phyloP scores from a whole-genome alignment of 2,797 vertebrate species.

The Adrianichthys oophorus region DNA sequence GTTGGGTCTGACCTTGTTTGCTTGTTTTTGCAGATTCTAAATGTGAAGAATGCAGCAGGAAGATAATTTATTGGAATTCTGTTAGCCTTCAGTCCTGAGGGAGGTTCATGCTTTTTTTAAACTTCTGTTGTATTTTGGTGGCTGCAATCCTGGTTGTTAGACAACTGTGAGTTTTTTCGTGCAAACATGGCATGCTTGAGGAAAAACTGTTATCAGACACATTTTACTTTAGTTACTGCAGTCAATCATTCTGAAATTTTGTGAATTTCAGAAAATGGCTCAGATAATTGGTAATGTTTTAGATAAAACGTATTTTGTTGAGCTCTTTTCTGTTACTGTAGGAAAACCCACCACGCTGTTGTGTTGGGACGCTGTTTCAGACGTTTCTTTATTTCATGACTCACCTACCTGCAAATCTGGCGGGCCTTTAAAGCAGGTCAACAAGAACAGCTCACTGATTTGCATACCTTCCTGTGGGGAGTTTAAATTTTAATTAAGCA shows the following conservation, averaged over 20 bases:
- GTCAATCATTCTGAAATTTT: no score
- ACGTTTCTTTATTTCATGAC: constrained; percentile 10
- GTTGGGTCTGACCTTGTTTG: not conserved
- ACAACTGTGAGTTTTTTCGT: no score
- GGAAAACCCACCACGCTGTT: not conserved
- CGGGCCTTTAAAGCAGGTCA: not conserved
- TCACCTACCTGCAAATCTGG: constrained; percentile 6
- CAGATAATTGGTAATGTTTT: no score
- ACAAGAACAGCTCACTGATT: constrained; percentile 12
- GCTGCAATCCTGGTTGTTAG: no score
- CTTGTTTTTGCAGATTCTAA: not conserved
- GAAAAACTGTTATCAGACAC: no score
- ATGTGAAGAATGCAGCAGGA: not conserved
- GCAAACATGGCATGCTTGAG: no score
- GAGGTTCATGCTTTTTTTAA: not conserved
- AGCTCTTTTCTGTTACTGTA: no score
- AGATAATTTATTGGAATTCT: not conserved
- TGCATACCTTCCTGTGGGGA: constrained; percentile 19
- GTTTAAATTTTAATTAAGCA: constrained; percentile 10
- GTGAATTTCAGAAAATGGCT: no score
- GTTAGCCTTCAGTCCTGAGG: not conserved
- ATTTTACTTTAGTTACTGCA: no score
- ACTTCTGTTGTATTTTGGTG: no score
- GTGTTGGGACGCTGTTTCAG: not conserved
- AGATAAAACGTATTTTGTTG: no score